phyloP scores from a whole-genome alignment of 1,140 invertebrate species.

The Scaptomyza hsui region DNA sequence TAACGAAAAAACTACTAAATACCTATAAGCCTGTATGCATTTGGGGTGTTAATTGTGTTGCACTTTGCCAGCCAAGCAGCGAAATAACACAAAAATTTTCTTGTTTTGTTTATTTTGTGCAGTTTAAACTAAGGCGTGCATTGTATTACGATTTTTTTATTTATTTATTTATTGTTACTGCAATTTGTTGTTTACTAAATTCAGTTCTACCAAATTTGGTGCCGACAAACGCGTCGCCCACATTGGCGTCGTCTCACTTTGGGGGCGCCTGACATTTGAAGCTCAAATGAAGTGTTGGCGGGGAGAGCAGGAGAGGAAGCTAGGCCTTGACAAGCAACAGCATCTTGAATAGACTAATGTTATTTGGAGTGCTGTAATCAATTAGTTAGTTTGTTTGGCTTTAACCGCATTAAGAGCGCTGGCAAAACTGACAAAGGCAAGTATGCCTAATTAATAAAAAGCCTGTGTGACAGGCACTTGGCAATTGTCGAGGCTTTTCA shows the following conservation, averaged over 20 bases:
- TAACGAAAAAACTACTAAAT: conserved; percentile 50
- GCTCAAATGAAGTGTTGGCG: conserved; percentile 15
- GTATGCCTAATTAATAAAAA: conserved; percentile 76
- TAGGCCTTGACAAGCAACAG: conserved; percentile 44
- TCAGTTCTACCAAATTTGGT: conserved; percentile 72
- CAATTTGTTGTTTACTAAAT: conserved; percentile 72
- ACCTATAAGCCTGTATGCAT: conserved; percentile 66
- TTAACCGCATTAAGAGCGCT: conserved; percentile 49
- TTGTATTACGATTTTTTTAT: conserved; percentile 71
- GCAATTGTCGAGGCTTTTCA: conserved; percentile 10
- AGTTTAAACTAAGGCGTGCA: conserved; percentile 63
- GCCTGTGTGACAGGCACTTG: conserved; percentile 19
- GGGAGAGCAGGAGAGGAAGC: background rate
- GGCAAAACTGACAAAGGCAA: conserved; percentile 58
- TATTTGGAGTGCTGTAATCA: conserved; percentile 33
- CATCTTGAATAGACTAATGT: conserved; percentile 14
- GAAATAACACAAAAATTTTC: conserved; percentile 38
- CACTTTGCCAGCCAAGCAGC: conserved; percentile 61
- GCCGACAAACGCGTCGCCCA: conserved; percentile 71
- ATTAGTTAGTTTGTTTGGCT: conserved; percentile 30
- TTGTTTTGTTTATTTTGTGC: conserved; percentile 18
- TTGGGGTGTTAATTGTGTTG: conserved; percentile 82
- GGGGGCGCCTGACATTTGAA: conserved; percentile 52
- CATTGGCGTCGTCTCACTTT: conserved; percentile 34
- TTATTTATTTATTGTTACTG: conserved; percentile 44